Conservation (phyloP, 2,888 invertebrate species). For the Dorcus parallelipipedus region DNA sequence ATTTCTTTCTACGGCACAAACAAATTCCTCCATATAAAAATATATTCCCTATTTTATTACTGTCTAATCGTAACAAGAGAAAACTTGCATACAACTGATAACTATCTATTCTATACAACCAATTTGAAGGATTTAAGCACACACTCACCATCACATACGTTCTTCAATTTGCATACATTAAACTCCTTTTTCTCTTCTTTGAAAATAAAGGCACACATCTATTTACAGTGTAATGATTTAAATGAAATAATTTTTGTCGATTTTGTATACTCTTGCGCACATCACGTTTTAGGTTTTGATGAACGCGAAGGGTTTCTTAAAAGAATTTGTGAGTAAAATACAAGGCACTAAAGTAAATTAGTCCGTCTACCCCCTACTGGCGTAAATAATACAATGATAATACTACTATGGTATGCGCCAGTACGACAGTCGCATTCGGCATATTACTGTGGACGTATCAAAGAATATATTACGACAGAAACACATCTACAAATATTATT, state of each 20-base stretch:
- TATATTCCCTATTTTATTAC: neutral
- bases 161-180: too few species aligned
- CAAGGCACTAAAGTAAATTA: conserved; percentile 13
- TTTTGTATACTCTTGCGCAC: too few species aligned
- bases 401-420: conserved; percentile 13
- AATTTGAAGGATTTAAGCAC: neutral
- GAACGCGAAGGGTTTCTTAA: neutral
- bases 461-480: conserved; percentile 8
- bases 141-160: too few species aligned
- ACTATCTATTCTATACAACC: neutral
- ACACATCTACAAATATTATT: conserved; percentile 10
- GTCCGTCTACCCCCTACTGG: conserved; percentile 7
- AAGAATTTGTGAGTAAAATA: conserved; percentile 6
- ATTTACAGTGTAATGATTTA: too few species aligned
- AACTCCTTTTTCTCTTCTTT: too few species aligned
- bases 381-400: conserved; percentile 15
- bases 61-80: neutral
- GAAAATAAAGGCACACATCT: too few species aligned
- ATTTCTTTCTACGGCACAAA: conserved; percentile 7
- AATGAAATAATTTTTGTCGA: too few species aligned
- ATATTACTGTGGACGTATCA: conserved; percentile 1
- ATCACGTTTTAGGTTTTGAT: neutral
- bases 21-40: neutral
- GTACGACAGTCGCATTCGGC: conserved; percentile 3
- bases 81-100: neutral